Base-by-base conservation (phyloP, 2,888 invertebrate genomes). In the Antheraea yamamai region DNA sequence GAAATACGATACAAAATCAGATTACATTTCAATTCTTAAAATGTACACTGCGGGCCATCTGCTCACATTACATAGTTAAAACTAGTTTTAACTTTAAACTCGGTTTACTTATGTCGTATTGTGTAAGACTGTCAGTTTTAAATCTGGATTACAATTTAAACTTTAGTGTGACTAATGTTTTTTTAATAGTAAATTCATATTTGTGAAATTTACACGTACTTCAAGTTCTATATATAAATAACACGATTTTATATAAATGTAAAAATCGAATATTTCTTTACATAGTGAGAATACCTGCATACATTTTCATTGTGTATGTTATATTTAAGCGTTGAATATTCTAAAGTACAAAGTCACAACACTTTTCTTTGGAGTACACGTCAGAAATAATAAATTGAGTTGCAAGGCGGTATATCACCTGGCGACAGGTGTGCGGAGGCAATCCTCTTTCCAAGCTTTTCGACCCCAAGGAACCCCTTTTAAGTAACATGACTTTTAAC, bases 401-500 rank as follows among this genome's bases (percentile, higher is more conserved):
- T 82, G 83, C 85, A 77, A 77, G 85, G 79, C 84, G 83, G 85
- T 88, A 86, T 88, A 89, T 87, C 86, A 86, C 83, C 78, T 80
- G 86, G 85, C 85, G 91, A 88, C 92, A 93, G 93, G 93, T 93
- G 92, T 87, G 89, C 89, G 85, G 81, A 87, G 85, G 88, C 91
- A 91, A 92, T 91, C 91, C 92, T 91, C 91, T 92, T 85, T 84
- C 84, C 83, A 87, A 91, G 91, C 89, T 89, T 89, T 91, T 89
- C 88, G 90, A 90, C 92, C 91, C 87, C 88, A 87, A 88, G 87
- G 86, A 91, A 92, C 91, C 92, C 92, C 92, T 93, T 94, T 94
- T 93, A 94, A 92, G 92, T 92, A 91, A 94, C 94, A 94, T 93
- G 94, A 94, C 94, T 94, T 94, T 94, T 93, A 93, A 94, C 94